Percentiles rank a stretch among this genome's conserved stretches.
Conservation (phyloP, 2,888 invertebrate genomes). For the Drosophila subquinaria region DNA sequence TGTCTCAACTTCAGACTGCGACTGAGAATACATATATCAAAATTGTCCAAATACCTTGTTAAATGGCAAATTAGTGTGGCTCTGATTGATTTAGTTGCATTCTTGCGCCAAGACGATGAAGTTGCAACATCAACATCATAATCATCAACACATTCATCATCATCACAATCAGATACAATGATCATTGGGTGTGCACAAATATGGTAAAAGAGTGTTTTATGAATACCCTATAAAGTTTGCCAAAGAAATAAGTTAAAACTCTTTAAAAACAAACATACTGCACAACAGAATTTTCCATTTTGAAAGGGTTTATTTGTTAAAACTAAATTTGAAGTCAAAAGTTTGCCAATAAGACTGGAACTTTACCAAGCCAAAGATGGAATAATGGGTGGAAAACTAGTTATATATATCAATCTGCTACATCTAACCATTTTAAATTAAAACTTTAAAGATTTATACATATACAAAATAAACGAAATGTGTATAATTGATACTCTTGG, state of each 20-base stretch:
- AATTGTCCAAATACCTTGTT: slow-evolving; percentile 85
- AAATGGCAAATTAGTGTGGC: slow-evolving; percentile 85
- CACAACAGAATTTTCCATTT: no score
- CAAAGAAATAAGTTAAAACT: neutral
- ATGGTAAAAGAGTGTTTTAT: slow-evolving; percentile 14
- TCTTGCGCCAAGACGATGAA: slow-evolving; percentile 74
- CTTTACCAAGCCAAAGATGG: neutral
- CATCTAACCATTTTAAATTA: no score
- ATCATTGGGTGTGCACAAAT: slow-evolving; percentile 4
- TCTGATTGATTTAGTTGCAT: slow-evolving; percentile 84
- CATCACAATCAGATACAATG: neutral
- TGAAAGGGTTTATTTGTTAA: no score
- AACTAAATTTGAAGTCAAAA: no score
- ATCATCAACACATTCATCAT: slow-evolving; percentile 2
- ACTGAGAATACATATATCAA: slow-evolving; percentile 82
- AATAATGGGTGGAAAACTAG: neutral
- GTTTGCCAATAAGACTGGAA: no score
- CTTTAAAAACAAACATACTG: no score
- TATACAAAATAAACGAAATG: no score
- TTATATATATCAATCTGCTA: neutral
- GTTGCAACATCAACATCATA: slow-evolving; percentile 63
- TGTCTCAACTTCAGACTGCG: slow-evolving; percentile 39
- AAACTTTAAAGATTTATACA: no score
- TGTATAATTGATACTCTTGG: neutral
- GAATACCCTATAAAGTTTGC: slow-evolving; percentile 2